Conservation (phyloP, 2,797 vertebrate genomes). For the Heliangelus exortis region DNA sequence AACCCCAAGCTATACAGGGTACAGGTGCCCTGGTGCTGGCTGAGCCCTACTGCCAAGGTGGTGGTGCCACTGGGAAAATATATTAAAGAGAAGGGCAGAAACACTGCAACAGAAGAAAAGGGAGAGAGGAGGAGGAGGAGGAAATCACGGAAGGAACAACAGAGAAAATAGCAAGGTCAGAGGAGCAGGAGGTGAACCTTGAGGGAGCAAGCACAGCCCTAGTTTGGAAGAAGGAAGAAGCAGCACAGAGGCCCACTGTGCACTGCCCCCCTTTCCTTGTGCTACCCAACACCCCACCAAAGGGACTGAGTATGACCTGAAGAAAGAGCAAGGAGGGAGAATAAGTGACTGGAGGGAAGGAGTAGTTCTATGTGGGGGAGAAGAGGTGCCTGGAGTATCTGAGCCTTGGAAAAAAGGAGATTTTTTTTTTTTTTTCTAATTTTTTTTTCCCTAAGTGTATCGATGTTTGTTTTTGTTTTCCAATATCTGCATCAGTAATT, state of each 20-base stretch:
- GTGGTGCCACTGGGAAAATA: rapidly evolving
- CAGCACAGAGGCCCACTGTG: rapidly evolving
- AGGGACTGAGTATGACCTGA: not conserved
- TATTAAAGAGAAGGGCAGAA: not conserved
- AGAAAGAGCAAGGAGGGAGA: not conserved
- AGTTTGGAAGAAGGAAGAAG: not conserved
- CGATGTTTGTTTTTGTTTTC: not conserved
- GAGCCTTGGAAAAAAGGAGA: not conserved
- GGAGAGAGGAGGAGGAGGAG: too few species aligned
- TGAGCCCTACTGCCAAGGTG: rapidly evolving
- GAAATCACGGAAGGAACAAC: rapidly evolving
- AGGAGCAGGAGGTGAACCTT: not conserved
- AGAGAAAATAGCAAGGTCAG: not conserved
- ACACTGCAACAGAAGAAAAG: too few species aligned
- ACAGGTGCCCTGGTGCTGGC: rapidly evolving
- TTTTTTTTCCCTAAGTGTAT: too few species aligned
- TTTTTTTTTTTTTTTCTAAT: too few species aligned
- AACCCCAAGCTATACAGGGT: too few species aligned
- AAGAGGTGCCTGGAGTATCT: not conserved
- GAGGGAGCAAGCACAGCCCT: rapidly evolving
- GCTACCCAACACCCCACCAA: not conserved
- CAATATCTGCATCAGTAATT: not conserved
- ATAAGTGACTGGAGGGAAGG: not conserved
- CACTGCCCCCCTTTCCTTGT: not conserved
- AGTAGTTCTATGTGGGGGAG: not conserved